Conservation (phyloP, 2,113 vertebrate genomes). For the Eulacestoma nigropectus region DNA sequence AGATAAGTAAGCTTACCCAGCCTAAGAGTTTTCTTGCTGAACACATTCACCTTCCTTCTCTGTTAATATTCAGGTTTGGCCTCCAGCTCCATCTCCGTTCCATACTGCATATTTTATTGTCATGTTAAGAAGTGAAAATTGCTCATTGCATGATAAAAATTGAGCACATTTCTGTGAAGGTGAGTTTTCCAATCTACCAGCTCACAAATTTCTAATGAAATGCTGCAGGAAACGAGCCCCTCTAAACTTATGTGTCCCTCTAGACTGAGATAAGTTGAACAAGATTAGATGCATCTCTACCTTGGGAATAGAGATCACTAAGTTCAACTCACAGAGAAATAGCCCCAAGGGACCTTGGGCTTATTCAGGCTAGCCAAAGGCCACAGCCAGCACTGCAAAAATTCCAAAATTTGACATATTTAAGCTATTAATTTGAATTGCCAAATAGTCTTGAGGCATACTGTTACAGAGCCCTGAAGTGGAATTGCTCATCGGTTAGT, state of each 20-base stretch:
- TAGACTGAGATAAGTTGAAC: constrained; percentile 48
- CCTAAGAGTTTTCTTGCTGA: neutral
- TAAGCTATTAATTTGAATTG: constrained; percentile 47
- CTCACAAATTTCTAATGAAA: neutral
- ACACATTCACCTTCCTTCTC: neutral
- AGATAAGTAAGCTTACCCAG: neutral
- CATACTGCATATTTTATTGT: neutral
- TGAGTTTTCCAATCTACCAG: neutral
- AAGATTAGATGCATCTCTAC: constrained; percentile 10
- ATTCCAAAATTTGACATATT: constrained; percentile 46
- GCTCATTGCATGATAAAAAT: neutral
- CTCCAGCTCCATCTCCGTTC: neutral
- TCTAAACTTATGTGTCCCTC: constrained; percentile 36
- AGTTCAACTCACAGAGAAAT: constrained; percentile 34
- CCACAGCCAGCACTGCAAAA: constrained; percentile 42
- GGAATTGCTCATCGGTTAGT: neutral
- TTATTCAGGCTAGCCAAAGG: constrained; percentile 37
- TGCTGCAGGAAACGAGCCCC: neutral
- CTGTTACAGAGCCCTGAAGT: neutral
- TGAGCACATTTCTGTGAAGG: neutral
- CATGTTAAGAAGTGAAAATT: neutral
- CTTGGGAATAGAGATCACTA: constrained; percentile 50
- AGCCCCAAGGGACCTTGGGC: neutral
- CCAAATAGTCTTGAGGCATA: constrained; percentile 24
- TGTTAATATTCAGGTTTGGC: neutral